These are phyloP conservation scores for Chydorus sphaericus DNA, from an alignment of 2,888 invertebrate species.

Conservation along the genomic window DNA sequence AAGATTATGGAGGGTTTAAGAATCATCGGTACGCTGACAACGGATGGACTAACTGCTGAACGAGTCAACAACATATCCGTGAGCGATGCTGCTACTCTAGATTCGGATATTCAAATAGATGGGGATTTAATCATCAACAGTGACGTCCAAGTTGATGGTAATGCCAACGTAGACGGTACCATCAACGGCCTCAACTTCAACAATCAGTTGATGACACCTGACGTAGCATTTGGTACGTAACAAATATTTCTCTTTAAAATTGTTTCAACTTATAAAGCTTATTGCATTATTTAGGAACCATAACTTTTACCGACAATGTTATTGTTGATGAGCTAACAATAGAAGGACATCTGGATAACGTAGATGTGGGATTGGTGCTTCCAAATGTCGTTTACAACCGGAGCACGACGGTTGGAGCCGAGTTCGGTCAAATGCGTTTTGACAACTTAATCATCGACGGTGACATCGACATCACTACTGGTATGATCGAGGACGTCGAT, in stretches of 20 bases:
- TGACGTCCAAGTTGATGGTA: not conserved
- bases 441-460: not conserved
- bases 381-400: not conserved
- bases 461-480: not conserved
- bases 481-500: not conserved
- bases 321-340: not conserved
- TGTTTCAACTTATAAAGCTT: not conserved
- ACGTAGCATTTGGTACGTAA: not conserved
- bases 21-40: not conserved
- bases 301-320: not conserved
- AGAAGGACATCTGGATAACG: not conserved
- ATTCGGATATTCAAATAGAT: not conserved
- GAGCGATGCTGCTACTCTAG: not conserved
- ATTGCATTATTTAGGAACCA: not conserved
- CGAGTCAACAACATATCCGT: not conserved
- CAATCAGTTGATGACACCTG: not conserved
- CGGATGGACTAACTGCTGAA: not conserved
- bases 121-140: not conserved
- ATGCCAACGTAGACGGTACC: not conserved
- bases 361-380: not conserved
- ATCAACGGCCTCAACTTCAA: not conserved
- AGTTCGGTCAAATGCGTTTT: not conserved
- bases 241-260: not conserved
- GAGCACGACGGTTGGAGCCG: not conserved
- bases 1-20: not conserved